A percentile compares a stretch with the other conserved stretches of the same genome.
These are phyloP conservation scores for Nephotettix cincticeps DNA, from an alignment of 1,140 invertebrate genomes.

Conservation along the genomic window DNA sequence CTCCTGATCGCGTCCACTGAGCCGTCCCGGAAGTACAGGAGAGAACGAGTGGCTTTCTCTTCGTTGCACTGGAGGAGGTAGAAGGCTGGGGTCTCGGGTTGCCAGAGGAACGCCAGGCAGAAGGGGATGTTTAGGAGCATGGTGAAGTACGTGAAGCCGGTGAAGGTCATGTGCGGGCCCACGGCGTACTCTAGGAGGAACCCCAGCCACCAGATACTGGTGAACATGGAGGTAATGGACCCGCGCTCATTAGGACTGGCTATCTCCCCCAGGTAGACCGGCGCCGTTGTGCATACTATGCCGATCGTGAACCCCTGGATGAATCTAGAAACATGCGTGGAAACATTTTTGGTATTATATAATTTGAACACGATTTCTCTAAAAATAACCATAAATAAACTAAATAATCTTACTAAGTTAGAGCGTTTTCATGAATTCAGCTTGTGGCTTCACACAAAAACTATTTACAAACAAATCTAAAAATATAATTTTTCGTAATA, in stretches of 20 bases:
- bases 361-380: no score
- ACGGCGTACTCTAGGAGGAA: constrained; percentile 9
- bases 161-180: constrained; percentile 8
- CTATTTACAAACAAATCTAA: no score
- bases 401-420: no score
- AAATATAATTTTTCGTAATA: no score
- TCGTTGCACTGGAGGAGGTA: background rate
- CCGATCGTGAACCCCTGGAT: constrained; percentile 3
- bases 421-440: no score
- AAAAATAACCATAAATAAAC: no score
- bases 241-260: background rate
- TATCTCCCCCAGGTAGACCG: constrained; percentile 19
- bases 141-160: background rate
- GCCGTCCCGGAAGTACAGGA: background rate
- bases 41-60: constrained; percentile 8
- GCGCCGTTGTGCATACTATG: constrained; percentile 20
- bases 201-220: constrained; percentile 12
- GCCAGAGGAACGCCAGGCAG: background rate
- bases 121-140: background rate
- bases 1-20: background rate
- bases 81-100: constrained; percentile 12
- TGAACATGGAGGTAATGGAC: background rate
- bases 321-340: background rate
- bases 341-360: no score
- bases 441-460: no score